Conservation (phyloP, 64 coral and sea anemone genomes). For the Catalaphyllia jardinei region DNA sequence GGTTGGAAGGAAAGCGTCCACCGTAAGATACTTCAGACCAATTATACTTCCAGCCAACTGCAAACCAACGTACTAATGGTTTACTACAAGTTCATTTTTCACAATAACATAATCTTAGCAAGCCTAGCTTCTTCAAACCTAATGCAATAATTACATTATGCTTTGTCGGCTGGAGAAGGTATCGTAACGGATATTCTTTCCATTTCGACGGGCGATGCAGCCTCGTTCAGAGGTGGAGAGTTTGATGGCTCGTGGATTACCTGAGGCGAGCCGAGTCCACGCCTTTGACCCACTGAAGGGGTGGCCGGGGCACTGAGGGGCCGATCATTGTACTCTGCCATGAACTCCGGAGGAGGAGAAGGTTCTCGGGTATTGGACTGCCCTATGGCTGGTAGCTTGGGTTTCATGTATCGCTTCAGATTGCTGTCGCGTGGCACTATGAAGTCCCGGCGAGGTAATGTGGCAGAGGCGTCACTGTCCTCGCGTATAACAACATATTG, state of each 20-base stretch:
- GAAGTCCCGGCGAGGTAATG: constrained; percentile 78
- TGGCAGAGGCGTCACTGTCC: constrained; percentile 65
- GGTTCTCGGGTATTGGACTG: constrained; percentile 45
- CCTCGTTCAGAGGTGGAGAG: constrained; percentile 11
- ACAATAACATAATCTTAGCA: no score
- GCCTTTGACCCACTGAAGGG: constrained; percentile 52
- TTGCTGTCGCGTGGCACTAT: constrained; percentile 74
- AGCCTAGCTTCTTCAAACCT: not conserved
- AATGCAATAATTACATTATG: not conserved
- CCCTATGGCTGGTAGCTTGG: constrained; percentile 83
- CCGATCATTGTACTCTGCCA: constrained; percentile 47
- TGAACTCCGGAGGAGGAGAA: constrained; percentile 69
- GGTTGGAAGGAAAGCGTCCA: no score
- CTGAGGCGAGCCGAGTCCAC: constrained; percentile 5
- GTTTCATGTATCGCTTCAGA: constrained; percentile 67
- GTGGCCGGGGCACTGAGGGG: constrained; percentile 81
- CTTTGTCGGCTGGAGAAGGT: constrained; percentile 53
- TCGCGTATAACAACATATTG: constrained; percentile 91
- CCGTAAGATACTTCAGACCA: no score
- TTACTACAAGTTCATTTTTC: no score
- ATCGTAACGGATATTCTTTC: constrained; percentile 86
- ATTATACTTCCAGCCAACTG: no score
- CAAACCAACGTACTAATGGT: no score
- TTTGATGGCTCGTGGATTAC: not conserved
- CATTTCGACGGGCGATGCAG: constrained; percentile 65